A percentile compares a stretch with the other conserved stretches of the same genome.
phyloP scores from a whole-genome alignment of 2,888 invertebrate species.

The Helicoverpa assulta region DNA sequence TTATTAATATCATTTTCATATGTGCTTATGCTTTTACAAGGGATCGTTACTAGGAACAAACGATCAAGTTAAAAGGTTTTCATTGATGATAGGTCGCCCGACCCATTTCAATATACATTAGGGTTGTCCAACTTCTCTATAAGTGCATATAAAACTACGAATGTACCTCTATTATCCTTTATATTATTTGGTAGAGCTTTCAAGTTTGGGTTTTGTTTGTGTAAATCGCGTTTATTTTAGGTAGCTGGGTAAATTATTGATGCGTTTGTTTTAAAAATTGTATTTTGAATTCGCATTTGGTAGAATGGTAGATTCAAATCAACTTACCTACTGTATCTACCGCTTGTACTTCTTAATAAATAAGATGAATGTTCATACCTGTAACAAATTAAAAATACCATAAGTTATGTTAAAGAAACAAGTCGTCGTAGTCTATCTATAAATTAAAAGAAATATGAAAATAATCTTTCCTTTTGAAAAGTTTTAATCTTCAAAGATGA shows the following conservation, averaged over 20 bases:
- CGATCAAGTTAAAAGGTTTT: constrained; percentile 49
- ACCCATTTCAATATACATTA: constrained; percentile 46
- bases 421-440: no score
- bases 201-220: constrained; percentile 18
- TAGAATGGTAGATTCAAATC: no score
- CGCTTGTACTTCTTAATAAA: no score
- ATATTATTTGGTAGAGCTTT: constrained; percentile 24
- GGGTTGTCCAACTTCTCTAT: constrained; percentile 42
- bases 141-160: constrained; percentile 24
- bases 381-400: background rate
- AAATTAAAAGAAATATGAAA: no score
- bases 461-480: no score
- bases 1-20: no score
- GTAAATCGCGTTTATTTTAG: constrained; percentile 13
- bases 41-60: no score
- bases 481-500: background rate
- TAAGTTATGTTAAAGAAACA: background rate
- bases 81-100: constrained; percentile 26
- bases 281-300: no score
- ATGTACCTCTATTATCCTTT: constrained; percentile 29
- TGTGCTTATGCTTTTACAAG: no score
- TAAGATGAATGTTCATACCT: background rate
- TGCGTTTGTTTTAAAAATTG: constrained; percentile 4
- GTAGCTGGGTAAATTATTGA: background rate
- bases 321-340: no score